Conservation (phyloP, 2,113 vertebrate genomes). For the Tachysurus vachellii region DNA sequence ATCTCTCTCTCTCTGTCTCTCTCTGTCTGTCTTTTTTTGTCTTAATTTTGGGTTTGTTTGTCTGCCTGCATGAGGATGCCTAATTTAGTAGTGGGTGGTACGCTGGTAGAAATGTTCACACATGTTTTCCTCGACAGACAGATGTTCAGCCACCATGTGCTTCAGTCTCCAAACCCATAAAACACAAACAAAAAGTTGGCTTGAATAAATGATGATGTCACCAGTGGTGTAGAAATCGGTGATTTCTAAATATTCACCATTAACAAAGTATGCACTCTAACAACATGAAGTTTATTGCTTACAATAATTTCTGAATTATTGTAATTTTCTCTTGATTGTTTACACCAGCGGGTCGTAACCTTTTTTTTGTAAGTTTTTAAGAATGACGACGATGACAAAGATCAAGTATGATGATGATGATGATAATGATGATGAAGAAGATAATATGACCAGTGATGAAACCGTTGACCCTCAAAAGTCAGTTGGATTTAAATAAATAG, state of each 20-base stretch:
- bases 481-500: neutral
- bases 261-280: neutral
- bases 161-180: neutral
- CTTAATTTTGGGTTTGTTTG: conserved; percentile 14
- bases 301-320: neutral
- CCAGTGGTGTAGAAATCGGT: neutral
- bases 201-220: neutral
- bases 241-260: neutral
- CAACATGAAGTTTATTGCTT: neutral
- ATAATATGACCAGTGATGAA: neutral
- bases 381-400: neutral
- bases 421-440: neutral
- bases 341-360: neutral
- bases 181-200: neutral
- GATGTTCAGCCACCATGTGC: conserved; percentile 3
- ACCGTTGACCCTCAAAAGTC: neutral
- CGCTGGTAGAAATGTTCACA: neutral
- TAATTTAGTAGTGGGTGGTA: conserved; percentile 7
- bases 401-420: neutral
- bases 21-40: conserved; percentile 12
- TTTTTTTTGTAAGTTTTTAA: neutral
- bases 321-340: neutral
- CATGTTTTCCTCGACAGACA: neutral
- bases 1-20: neutral
- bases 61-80: neutral